These are phyloP conservation scores for Actias luna DNA, from an alignment of 2,888 invertebrate genomes.

Conservation along the genomic window DNA sequence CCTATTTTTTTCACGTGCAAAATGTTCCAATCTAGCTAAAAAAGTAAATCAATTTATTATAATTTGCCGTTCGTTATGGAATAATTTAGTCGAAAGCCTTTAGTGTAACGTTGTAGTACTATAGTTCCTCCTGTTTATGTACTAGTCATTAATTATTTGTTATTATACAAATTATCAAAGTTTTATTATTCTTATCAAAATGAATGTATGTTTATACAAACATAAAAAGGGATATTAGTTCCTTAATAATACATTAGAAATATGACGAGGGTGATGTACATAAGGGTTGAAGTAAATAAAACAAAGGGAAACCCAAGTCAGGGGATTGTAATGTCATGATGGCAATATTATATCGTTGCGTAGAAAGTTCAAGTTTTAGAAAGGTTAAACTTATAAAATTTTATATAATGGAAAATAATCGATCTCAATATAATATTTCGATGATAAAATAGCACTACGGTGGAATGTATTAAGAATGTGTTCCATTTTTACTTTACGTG, in stretches of 20 bases:
- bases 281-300: slow-evolving; percentile 17
- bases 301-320: slow-evolving; percentile 31
- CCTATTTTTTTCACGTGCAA: not conserved
- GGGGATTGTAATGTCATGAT: slow-evolving; percentile 40
- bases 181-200: slow-evolving; percentile 19
- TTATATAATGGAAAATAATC: no score
- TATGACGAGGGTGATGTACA: slow-evolving; percentile 27
- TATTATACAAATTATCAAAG: not conserved
- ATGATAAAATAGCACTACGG: not conserved
- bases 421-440: no score
- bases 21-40: not conserved
- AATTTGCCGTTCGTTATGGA: not conserved
- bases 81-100: not conserved
- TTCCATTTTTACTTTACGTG: not conserved
- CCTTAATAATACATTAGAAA: not conserved
- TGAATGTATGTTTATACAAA: not conserved
- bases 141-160: not conserved
- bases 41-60: no score
- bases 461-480: not conserved
- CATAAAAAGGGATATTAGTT: not conserved
- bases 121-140: not conserved
- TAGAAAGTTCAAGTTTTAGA: slow-evolving; percentile 37
- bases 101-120: not conserved
- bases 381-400: slow-evolving; percentile 20
- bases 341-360: slow-evolving; percentile 30